Conservation (phyloP, 1,140 invertebrate genomes). For the Drosophila subobscura region DNA sequence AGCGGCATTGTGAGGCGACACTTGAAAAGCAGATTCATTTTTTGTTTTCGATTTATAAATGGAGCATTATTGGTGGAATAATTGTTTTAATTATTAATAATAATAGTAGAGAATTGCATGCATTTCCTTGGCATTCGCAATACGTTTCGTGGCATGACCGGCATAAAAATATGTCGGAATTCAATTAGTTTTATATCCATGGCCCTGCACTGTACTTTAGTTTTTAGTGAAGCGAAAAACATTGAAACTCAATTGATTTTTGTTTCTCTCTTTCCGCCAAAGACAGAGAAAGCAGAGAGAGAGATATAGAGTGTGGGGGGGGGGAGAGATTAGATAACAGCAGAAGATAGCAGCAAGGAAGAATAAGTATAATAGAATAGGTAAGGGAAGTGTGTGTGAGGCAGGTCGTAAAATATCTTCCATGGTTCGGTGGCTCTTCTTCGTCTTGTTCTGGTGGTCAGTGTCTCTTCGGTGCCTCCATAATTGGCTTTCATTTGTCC, state of each 20-base stretch:
- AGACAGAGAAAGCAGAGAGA: slow-evolving; percentile 10
- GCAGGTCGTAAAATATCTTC: slow-evolving; percentile 20
- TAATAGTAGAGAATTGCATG: no score
- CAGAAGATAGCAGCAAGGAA: no score
- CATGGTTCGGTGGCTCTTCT: slow-evolving; percentile 1
- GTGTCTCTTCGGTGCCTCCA: slow-evolving; percentile 8
- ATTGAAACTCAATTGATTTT: slow-evolving; percentile 63
- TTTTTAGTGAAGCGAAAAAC: slow-evolving; percentile 13
- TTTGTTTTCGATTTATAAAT: no score
- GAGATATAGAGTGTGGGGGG: background rate
- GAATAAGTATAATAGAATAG: background rate
- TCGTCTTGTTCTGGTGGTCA: slow-evolving; percentile 5
- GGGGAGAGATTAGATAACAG: background rate
- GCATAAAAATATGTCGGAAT: no score
- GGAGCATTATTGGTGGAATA: no score
- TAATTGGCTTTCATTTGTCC: slow-evolving; percentile 37
- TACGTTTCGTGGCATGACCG: no score
- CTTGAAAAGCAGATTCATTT: no score
- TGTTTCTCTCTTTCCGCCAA: background rate
- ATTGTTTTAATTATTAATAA: no score
- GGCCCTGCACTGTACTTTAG: no score
- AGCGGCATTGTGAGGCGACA: no score
- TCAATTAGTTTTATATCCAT: no score
- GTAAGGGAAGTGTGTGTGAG: slow-evolving; percentile 14
- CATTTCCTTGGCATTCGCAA: no score